Conservation (phyloP, 2,797 vertebrate genomes). For the Myiotriccus ornatus region DNA sequence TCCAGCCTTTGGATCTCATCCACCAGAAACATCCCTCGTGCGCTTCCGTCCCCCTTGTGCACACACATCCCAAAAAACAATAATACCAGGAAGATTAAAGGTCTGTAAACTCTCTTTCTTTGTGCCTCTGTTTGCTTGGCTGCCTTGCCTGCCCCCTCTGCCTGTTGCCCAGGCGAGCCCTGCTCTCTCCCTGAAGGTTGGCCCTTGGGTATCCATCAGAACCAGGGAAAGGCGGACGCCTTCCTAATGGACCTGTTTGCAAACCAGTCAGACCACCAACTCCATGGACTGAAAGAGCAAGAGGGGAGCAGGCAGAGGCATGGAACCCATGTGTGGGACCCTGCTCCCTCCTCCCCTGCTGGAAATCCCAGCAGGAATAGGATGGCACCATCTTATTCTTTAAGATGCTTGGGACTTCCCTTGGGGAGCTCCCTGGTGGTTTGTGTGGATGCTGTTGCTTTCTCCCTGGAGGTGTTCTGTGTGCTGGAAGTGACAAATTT, state of each 20-base stretch:
- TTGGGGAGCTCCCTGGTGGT: not conserved
- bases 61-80: not conserved
- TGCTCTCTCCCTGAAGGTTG: not conserved
- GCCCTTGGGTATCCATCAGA: not conserved
- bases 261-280: not conserved
- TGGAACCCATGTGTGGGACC: accelerated
- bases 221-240: not conserved
- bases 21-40: not conserved
- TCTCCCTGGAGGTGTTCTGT: not conserved
- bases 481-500: not conserved
- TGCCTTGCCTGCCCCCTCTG: not conserved
- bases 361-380: not conserved
- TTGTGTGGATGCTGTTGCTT: accelerated
- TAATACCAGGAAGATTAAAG: accelerated
- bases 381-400: not conserved
- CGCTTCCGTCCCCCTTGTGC: accelerated
- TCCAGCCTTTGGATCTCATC: not conserved
- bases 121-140: not conserved
- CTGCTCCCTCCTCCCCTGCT: not conserved
- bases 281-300: not conserved
- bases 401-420: not conserved
- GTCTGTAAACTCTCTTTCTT: not conserved
- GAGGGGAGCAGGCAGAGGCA: not conserved
- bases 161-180: not conserved
- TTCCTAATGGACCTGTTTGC: not conserved